phyloP scores from a whole-genome alignment of 2,797 vertebrate genomes.

The Rhodeus uyekii region DNA sequence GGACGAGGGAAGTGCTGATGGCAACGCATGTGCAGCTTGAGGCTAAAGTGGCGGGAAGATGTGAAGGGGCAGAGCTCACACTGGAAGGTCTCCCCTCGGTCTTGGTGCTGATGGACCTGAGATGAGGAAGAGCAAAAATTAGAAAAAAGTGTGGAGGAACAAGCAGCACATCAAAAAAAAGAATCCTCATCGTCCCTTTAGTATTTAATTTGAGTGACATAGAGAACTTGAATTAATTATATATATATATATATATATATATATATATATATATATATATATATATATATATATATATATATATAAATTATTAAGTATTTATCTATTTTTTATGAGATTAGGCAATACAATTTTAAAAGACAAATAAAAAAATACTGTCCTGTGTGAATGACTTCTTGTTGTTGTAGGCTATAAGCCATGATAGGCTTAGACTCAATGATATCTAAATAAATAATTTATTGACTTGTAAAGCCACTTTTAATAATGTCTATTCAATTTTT shows the following conservation, averaged over 20 bases:
- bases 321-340: neutral
- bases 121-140: slow-evolving; percentile 44
- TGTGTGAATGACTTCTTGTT: neutral
- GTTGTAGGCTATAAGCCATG: neutral
- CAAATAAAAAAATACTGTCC: neutral
- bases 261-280: too few species aligned
- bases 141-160: neutral
- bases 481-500: neutral
- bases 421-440: neutral
- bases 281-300: too few species aligned
- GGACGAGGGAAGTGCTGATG: slow-evolving; percentile 98
- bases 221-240: too few species aligned
- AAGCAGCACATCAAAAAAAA: neutral
- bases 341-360: neutral
- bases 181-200: neutral
- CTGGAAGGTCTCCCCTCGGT: slow-evolving; percentile 98
- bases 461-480: neutral
- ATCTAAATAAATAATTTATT: neutral
- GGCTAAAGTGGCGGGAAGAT: slow-evolving; percentile 98
- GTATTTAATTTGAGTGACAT: neutral
- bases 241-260: too few species aligned
- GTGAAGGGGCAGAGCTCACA: slow-evolving; percentile 99
- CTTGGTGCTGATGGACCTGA: slow-evolving; percentile 99
- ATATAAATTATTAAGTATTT: too few species aligned
- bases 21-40: slow-evolving; percentile 99